Conservation (phyloP, 2,797 vertebrate genomes). For the Pangasius krempfi region DNA sequence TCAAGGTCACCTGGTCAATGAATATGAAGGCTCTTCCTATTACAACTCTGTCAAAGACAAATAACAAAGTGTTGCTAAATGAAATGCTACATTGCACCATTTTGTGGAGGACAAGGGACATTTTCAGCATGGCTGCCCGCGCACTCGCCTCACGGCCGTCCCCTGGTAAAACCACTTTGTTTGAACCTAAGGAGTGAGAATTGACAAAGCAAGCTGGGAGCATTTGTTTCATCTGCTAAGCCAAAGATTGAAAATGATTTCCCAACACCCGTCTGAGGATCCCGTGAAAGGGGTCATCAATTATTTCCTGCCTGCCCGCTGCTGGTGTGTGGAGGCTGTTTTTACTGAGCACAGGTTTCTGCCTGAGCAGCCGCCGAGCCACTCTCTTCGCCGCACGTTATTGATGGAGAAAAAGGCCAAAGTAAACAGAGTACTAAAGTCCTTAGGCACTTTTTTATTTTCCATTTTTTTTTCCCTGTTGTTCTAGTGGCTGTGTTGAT, state of each 20-base stretch:
- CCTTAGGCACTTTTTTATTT: slow-evolving; percentile 51
- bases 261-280: slow-evolving; percentile 80
- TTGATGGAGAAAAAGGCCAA: slow-evolving; percentile 72
- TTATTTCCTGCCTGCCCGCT: slow-evolving; percentile 82
- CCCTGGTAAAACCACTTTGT: slow-evolving; percentile 83
- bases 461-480: neutral
- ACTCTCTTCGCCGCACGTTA: slow-evolving; percentile 76
- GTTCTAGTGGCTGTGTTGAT: neutral
- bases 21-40: slow-evolving; percentile 79
- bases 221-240: slow-evolving; percentile 84
- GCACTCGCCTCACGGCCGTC: slow-evolving; percentile 75
- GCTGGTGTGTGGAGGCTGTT: slow-evolving; percentile 79
- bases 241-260: slow-evolving; percentile 87
- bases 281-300: slow-evolving; percentile 81
- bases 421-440: slow-evolving; percentile 70
- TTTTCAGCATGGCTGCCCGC: slow-evolving; percentile 83
- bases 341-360: slow-evolving; percentile 79
- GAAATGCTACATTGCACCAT: slow-evolving; percentile 82
- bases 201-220: slow-evolving; percentile 83
- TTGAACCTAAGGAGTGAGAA: slow-evolving; percentile 85
- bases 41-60: slow-evolving; percentile 84
- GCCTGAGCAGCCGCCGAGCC: slow-evolving; percentile 73
- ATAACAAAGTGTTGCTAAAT: slow-evolving; percentile 81
- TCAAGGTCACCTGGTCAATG: slow-evolving; percentile 76
- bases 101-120: slow-evolving; percentile 82